These are phyloP conservation scores for Pholis gunnellus DNA, from an alignment of 2,113 vertebrate genomes.

Conservation along the genomic window DNA sequence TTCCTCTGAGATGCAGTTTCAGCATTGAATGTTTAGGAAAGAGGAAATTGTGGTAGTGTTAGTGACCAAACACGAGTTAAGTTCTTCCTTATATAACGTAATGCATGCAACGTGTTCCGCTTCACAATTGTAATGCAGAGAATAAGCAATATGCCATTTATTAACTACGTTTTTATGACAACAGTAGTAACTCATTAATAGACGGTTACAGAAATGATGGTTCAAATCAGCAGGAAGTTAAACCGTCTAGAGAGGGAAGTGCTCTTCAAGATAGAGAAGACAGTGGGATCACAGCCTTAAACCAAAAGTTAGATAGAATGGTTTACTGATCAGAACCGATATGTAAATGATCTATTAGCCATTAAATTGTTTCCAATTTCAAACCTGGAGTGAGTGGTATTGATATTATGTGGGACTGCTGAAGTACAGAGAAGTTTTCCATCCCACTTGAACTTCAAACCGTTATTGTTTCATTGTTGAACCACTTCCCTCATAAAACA, in stretches of 20 bases:
- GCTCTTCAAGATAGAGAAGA: background rate
- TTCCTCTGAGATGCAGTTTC: background rate
- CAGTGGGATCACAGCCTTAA: too few species aligned
- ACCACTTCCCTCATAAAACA: background rate
- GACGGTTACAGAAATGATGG: background rate
- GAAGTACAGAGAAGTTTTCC: background rate
- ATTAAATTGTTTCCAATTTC: background rate
- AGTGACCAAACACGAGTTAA: background rate
- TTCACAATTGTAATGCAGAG: background rate
- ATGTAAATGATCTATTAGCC: background rate
- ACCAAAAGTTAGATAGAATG: background rate
- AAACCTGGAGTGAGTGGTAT: background rate
- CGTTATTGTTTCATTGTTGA: background rate
- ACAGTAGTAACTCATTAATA: slow-evolving; percentile 10
- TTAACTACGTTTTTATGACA: background rate
- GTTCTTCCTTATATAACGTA: background rate
- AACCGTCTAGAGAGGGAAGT: too few species aligned
- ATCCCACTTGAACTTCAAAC: background rate
- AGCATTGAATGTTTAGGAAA: background rate
- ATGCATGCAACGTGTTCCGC: background rate
- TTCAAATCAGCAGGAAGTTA: slow-evolving; percentile 14
- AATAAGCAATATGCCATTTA: background rate
- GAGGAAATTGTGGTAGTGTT: slow-evolving; percentile 20
- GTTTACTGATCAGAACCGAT: background rate
- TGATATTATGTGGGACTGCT: background rate